Base-by-base conservation (phyloP, 2,888 invertebrate species). In the Drosophila pegasa region DNA sequence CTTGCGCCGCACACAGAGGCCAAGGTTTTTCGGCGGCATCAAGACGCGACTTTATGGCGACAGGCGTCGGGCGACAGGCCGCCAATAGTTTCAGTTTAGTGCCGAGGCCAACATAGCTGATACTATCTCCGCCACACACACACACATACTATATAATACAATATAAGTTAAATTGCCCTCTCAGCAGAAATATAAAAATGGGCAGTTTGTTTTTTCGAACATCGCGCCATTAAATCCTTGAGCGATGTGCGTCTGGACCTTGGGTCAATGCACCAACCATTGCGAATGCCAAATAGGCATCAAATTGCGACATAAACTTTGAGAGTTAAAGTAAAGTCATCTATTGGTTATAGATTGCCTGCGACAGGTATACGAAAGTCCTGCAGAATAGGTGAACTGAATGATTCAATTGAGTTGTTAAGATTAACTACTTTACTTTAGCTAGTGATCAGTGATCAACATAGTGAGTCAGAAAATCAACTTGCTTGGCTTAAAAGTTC, bases 1-100 rank as follows among this genome's bases (percentile, higher is more conserved):
- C 55, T 75, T 75, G 67, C 31, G 76, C 72, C 71, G 31, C 50
- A 33, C 29, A 60, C 43, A 67, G 79, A 80, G 85, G 79, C 85
- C 89, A 85, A 88, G 89, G 89, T 80, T 82, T 83, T 80, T 66
- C 62, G 89, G 76, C 89, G 91, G 80, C 90, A 86, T 55, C 58
- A 70, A 78, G 91, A 72, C 91, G 89, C 90, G 91, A 73, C 91
- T 77, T 68, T 62, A 59, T 82, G 91, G 85, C 90, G 83, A 48
- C 67, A 76, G 78, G 78, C 80, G 81, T 59, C 56, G 50, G 72
- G 73, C 66, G 74, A 67, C 72, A 75, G 70, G 74, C 78, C 73
- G 75, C 69, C 75, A 85, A 87, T 84, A 87, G 87, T 84, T 81
- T 87, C 52, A 69, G 71, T 75, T 87, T 77, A 64, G 68, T 62